Evolutionary conservation across 1,140 invertebrate species (phyloP), one percentile per base, ranked within the genome.

Genomic region (Phymastichus coffea): DNA sequence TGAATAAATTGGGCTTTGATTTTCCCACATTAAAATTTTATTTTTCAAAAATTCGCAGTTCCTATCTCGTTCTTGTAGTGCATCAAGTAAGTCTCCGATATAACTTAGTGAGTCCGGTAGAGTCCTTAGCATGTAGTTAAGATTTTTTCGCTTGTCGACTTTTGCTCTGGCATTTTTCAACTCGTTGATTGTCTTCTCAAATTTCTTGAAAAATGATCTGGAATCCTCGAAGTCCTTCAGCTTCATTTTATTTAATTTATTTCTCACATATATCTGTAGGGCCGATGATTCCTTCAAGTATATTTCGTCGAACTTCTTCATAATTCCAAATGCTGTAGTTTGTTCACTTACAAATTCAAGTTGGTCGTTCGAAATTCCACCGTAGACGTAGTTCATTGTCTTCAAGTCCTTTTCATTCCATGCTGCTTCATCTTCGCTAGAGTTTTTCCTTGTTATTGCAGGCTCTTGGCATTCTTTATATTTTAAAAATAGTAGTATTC

Each of bases 41-140:
- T 58, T 67, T 19, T 62, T 47, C 54, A 78, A 60, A 71, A 77
- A 78, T 46, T 77, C 71, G 12, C 72, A 68, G 44, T 71, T 77
- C 66, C 61, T 61, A 66, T 75, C 63, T 68, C 71, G 56, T 65
- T 72, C 68, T 66, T 69, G 63, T n/a, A 62, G 23, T 14, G 38
- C 33, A 38, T 60, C 57, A n/a, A n/a, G n/a, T n/a, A n/a, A n/a
- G n/a, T n/a, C n/a, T n/a, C n/a, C n/a, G n/a, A n/a, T n/a, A n/a
- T n/a, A n/a, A n/a, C n/a, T n/a, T n/a, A n/a, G n/a, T n/a, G n/a
- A n/a, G n/a, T n/a, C n/a, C n/a, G n/a, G n/a, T n/a, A n/a, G n/a
- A n/a, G n/a, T n/a, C n/a, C n/a, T n/a, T n/a, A n/a, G n/a, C n/a
- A n/a, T n/a, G n/a, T n/a, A n/a, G n/a, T n/a, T n/a, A n/a, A n/a